Evolutionary conservation across 2,113 vertebrate genomes (phyloP).

Genomic region (Neogale vison): DNA sequence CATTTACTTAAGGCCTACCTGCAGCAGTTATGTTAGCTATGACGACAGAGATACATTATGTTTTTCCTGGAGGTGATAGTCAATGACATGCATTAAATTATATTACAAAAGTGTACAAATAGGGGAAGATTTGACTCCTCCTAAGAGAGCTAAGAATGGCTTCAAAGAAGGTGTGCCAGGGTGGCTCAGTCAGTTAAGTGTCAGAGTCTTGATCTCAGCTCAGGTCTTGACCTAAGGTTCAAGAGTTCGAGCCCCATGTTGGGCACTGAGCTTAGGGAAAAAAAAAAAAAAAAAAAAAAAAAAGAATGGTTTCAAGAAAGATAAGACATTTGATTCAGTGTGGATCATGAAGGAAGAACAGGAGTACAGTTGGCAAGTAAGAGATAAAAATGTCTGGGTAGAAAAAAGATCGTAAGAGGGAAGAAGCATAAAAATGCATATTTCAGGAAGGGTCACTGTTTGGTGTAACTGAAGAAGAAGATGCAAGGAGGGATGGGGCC

Average conservation of each 20-base stretch:
- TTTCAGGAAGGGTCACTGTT: background rate
- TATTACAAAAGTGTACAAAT: background rate
- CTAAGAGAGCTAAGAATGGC: background rate
- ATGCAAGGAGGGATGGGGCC: background rate
- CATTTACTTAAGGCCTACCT: background rate
- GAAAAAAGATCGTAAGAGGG: background rate
- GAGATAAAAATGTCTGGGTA: background rate
- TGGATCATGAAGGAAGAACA: background rate
- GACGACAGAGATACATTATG: background rate
- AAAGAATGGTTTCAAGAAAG: background rate
- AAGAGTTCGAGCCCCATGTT: background rate
- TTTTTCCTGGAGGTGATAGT: background rate
- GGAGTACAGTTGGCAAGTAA: background rate
- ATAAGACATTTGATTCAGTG: background rate
- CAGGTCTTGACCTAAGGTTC: background rate
- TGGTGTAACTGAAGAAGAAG: background rate
- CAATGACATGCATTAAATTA: background rate
- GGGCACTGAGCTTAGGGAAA: background rate
- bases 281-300: background rate
- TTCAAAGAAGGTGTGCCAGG: background rate
- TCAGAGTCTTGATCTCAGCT: background rate
- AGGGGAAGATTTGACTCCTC: background rate
- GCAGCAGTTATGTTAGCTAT: background rate
- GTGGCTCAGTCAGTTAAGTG: background rate
- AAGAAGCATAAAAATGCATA: background rate